Evolutionary conservation across 1,140 invertebrate species (phyloP).

Genomic region (Cyrtorhinus lividipennis): DNA sequence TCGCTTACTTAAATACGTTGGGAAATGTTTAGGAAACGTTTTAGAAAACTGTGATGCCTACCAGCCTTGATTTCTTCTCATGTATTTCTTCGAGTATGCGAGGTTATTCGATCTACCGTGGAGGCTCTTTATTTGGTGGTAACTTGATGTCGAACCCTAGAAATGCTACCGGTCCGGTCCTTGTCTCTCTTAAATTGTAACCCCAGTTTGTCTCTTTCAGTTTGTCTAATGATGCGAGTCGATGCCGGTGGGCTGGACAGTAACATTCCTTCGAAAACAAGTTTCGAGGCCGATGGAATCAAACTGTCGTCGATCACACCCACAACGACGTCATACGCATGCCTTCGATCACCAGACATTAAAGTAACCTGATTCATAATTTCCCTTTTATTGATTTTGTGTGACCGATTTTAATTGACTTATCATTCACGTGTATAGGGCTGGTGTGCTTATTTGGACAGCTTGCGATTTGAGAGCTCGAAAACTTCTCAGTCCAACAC

Average conservation of each 20-base stretch:
- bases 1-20: too few relatives aligned
- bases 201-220: slow-evolving; percentile 31
- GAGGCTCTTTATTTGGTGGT: too few relatives aligned
- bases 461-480: slow-evolving; percentile 32
- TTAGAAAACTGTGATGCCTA: too few relatives aligned
- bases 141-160: too few relatives aligned
- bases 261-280: slow-evolving; percentile 29
- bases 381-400: too few relatives aligned
- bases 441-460: slow-evolving; percentile 29
- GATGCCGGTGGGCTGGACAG: slow-evolving; percentile 33
- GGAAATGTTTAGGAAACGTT: too few relatives aligned
- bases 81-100: too few relatives aligned
- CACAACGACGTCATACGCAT: slow-evolving; percentile 32
- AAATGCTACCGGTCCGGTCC: too few relatives aligned
- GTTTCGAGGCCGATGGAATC: slow-evolving; percentile 29
- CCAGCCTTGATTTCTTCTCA: too few relatives aligned
- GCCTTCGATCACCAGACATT: slow-evolving; percentile 35
- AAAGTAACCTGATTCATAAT: slow-evolving; percentile 27
- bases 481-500: slow-evolving; percentile 19
- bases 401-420: too few relatives aligned
- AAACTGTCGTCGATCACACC: slow-evolving; percentile 31
- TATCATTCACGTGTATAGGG: slow-evolving; percentile 17
- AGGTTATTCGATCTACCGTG: too few relatives aligned
- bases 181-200: too few relatives aligned
- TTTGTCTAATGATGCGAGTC: slow-evolving; percentile 40